Evolutionary conservation across 92 coral and sea anemone species (phyloP).

Genomic region (Anthopleura xanthogrammica): DNA sequence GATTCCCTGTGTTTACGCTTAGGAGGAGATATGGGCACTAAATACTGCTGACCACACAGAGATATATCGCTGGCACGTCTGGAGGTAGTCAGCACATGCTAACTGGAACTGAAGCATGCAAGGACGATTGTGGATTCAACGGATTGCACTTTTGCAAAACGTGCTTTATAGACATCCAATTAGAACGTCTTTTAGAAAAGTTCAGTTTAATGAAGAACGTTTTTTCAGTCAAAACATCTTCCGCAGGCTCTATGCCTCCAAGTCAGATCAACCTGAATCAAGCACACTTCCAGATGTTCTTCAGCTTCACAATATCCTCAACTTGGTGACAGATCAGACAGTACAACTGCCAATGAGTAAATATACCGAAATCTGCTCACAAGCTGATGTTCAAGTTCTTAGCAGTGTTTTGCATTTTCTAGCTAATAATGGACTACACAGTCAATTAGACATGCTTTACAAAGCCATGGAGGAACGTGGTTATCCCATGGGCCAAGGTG

Average conservation of each 20-base stretch:
- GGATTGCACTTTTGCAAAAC: neutral
- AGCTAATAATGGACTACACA: slow-evolving; percentile 44
- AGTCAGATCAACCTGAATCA: neutral
- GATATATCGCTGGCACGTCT: neutral
- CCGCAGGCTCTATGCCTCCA: neutral
- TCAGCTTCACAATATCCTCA: slow-evolving; percentile 6
- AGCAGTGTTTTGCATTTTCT: slow-evolving; percentile 58
- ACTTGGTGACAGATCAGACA: slow-evolving; percentile 1
- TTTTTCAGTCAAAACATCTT: neutral
- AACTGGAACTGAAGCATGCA: neutral
- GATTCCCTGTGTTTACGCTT: no score
- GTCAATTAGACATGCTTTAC: slow-evolving; percentile 64
- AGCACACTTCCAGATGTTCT: neutral
- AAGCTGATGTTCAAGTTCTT: slow-evolving; percentile 25
- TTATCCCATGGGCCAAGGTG: slow-evolving; percentile 73
- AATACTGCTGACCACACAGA: neutral
- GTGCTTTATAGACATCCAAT: neutral
- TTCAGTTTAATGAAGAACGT: neutral
- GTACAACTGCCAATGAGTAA: slow-evolving; percentile 16
- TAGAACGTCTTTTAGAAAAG: neutral
- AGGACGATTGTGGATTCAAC: neutral
- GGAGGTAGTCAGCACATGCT: neutral
- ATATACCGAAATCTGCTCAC: slow-evolving; percentile 21
- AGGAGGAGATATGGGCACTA: no score
- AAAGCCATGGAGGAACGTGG: slow-evolving; percentile 45